A percentile compares a stretch with the other conserved stretches of the same genome.
These are phyloP conservation scores for Eclectus roratus DNA, from an alignment of 2,113 vertebrate species.

Conservation along the genomic window DNA sequence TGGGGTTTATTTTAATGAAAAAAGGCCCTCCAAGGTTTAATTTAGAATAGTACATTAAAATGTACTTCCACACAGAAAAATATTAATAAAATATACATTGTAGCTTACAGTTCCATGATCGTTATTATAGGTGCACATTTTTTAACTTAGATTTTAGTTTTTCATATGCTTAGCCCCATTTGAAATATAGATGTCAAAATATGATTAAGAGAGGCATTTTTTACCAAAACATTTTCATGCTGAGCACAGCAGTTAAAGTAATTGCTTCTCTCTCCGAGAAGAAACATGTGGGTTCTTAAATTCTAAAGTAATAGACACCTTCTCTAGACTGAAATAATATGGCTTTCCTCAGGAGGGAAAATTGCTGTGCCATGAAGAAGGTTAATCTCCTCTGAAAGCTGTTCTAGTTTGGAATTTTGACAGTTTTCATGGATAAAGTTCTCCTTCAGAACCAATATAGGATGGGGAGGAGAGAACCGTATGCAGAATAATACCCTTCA, in stretches of 20 bases:
- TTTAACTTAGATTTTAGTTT: conserved; percentile 15
- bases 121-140: not conserved
- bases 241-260: conserved; percentile 58
- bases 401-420: conserved; percentile 49
- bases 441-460: not conserved
- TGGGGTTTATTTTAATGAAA: not conserved
- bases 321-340: conserved; percentile 56
- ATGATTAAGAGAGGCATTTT: conserved; percentile 46
- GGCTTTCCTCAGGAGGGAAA: conserved; percentile 52
- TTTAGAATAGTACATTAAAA: not conserved
- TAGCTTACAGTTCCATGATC: not conserved
- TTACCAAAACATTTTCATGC: conserved; percentile 47
- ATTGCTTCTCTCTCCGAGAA: conserved; percentile 54
- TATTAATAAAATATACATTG: not conserved
- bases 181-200: conserved; percentile 59
- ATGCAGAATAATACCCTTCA: not conserved
- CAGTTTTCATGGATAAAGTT: conserved; percentile 40
- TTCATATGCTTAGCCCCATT: conserved; percentile 4
- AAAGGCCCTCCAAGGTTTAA: not conserved
- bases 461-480: not conserved
- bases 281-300: conserved; percentile 62
- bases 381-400: conserved; percentile 49
- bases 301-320: conserved; percentile 63
- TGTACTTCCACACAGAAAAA: not conserved
- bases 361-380: conserved; percentile 51